These are phyloP conservation scores for Actinopyga echinites DNA, from an alignment of 53 echinoderm and acorn worm species.

Conservation along the genomic window DNA sequence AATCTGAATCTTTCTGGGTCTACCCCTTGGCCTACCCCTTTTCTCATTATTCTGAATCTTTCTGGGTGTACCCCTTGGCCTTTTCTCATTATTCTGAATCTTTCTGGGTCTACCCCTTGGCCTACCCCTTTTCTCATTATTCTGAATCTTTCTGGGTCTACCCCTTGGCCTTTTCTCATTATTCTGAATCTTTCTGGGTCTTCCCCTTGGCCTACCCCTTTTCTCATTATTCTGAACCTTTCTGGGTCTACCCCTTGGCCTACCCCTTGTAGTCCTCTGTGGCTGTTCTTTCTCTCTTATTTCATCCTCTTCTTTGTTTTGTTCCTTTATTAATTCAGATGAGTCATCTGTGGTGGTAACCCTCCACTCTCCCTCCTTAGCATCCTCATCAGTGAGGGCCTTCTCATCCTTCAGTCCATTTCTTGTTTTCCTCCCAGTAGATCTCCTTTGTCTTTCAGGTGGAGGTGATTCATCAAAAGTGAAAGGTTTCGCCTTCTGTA, in stretches of 20 bases:
- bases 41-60: background rate
- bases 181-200: background rate
- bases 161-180: too few relatives aligned
- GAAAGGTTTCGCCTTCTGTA: too few relatives aligned
- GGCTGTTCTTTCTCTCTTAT: background rate
- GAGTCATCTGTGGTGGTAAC: too few relatives aligned
- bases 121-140: background rate
- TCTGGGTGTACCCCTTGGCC: background rate
- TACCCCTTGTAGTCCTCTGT: background rate
- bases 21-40: background rate
- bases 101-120: background rate
- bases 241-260: conserved; percentile 5
- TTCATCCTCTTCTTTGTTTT: too few relatives aligned
- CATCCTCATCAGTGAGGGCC: too few relatives aligned
- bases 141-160: background rate
- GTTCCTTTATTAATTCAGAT: too few relatives aligned
- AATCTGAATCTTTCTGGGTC: background rate
- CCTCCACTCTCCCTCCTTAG: too few relatives aligned
- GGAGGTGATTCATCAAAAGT: too few relatives aligned
- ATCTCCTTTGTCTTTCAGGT: too few relatives aligned
- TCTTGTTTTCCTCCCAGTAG: too few relatives aligned
- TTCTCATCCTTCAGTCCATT: too few relatives aligned
- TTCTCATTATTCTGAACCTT: too few relatives aligned
- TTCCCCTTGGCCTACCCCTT: background rate
- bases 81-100: background rate